Evolutionary conservation across 2,797 vertebrate species (phyloP).

Genomic region (Thalassophryne amazonica): DNA sequence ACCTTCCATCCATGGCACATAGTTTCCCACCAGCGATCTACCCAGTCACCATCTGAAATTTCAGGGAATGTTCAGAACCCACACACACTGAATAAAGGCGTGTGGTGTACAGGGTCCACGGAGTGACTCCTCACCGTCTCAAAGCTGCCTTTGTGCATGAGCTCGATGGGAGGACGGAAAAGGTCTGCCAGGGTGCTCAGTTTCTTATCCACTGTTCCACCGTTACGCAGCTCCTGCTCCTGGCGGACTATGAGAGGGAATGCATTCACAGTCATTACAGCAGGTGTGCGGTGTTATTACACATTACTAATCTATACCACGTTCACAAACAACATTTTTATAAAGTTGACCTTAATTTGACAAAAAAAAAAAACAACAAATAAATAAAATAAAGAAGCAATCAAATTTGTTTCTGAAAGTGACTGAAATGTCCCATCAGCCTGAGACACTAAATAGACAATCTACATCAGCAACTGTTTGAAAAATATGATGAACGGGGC

Average conservation of each 20-base stretch:
- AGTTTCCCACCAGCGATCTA: constrained; percentile 6
- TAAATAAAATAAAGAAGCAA: too few relatives aligned
- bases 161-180: constrained; percentile 96
- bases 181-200: constrained; percentile 97
- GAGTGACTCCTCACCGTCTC: constrained; percentile 86
- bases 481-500: too few relatives aligned
- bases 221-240: constrained; percentile 97
- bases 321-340: neutral
- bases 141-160: constrained; percentile 99
- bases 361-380: too few relatives aligned
- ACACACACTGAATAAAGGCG: constrained; percentile 12
- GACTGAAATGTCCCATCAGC: too few relatives aligned
- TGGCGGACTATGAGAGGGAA: constrained; percentile 85
- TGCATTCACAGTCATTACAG: constrained; percentile 1
- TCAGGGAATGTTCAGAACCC: constrained; percentile 24
- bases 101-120: constrained; percentile 19
- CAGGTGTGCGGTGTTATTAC: neutral
- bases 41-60: constrained; percentile 18
- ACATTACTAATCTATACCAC: neutral
- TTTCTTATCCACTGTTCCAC: constrained; percentile 96
- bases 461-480: too few relatives aligned
- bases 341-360: too few relatives aligned
- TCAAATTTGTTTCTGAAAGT: too few relatives aligned
- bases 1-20: neutral
- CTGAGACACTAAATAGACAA: too few relatives aligned